These are phyloP conservation scores for Drosophila arawakana DNA, from an alignment of 1,140 invertebrate species.

Conservation along the genomic window DNA sequence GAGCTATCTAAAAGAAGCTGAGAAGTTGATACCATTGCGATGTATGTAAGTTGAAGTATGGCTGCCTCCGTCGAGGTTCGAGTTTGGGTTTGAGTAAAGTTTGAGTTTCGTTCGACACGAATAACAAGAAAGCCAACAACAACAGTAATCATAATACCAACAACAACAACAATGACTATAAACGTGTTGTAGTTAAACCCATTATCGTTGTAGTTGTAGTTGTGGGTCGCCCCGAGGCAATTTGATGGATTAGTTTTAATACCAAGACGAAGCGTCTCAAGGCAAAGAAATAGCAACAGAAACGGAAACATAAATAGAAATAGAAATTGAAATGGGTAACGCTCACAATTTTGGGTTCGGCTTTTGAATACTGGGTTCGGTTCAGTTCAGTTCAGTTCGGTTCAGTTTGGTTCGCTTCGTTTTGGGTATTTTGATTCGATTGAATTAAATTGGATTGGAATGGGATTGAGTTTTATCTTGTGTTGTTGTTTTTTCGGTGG, in stretches of 20 bases:
- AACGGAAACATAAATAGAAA: too few species aligned
- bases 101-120: conserved; percentile 54
- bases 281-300: conserved; percentile 23
- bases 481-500: conserved; percentile 48
- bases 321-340: conserved; percentile 65
- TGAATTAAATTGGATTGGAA: conserved; percentile 16
- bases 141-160: conserved; percentile 19
- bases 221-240: conserved; percentile 64
- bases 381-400: conserved; percentile 30
- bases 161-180: conserved; percentile 38
- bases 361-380: conserved; percentile 34
- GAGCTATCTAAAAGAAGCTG: conserved; percentile 74
- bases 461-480: conserved; percentile 13
- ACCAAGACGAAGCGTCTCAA: conserved; percentile 46
- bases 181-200: conserved; percentile 63
- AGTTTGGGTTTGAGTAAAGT: conserved; percentile 41
- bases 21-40: conserved; percentile 61
- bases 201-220: conserved; percentile 67
- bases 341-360: conserved; percentile 52
- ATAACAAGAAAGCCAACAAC: conserved; percentile 44
- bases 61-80: conserved; percentile 55
- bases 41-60: conserved; percentile 73
- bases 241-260: conserved; percentile 82
- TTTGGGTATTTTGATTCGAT: conserved; percentile 16
- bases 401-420: conserved; percentile 10